Percentiles rank a stretch among this genome's conserved stretches.
phyloP scores from a whole-genome alignment of 2,113 vertebrate genomes.

The Eublepharis macularius region DNA sequence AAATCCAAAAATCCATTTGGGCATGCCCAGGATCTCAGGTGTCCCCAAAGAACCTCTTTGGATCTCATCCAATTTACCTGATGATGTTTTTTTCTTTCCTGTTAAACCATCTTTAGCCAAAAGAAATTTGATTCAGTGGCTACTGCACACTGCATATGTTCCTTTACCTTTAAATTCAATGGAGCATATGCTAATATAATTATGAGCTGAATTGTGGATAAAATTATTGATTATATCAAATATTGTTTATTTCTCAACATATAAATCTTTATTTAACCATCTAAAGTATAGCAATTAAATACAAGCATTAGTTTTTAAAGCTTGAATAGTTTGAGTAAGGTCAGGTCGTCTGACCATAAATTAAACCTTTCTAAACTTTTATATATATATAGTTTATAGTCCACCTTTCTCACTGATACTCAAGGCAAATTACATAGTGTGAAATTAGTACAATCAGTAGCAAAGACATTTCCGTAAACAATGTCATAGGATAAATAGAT shows the following conservation, averaged over 20 bases:
- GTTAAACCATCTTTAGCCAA: neutral
- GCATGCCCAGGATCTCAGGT: neutral
- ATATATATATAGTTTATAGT: no score
- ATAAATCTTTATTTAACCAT: neutral
- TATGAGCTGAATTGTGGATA: neutral
- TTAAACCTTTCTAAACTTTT: conserved; percentile 33
- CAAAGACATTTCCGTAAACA: no score
- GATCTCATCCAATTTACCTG: neutral
- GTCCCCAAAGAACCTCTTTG: neutral
- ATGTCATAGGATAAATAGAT: no score
- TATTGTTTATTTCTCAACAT: no score
- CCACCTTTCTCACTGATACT: no score
- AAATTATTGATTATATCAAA: no score
- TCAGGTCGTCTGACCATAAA: conserved; percentile 69
- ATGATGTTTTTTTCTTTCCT: neutral
- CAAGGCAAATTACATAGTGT: no score
- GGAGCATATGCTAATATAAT: neutral
- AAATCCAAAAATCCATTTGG: neutral
- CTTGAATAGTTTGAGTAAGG: conserved; percentile 33
- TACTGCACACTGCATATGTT: neutral
- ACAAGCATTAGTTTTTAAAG: conserved; percentile 24
- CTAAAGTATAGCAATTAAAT: conserved; percentile 55
- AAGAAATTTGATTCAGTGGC: neutral
- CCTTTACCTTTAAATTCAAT: neutral
- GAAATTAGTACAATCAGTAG: no score